These are phyloP conservation scores for Heliothis subflexa DNA, from an alignment of 1,140 invertebrate species.

Conservation along the genomic window DNA sequence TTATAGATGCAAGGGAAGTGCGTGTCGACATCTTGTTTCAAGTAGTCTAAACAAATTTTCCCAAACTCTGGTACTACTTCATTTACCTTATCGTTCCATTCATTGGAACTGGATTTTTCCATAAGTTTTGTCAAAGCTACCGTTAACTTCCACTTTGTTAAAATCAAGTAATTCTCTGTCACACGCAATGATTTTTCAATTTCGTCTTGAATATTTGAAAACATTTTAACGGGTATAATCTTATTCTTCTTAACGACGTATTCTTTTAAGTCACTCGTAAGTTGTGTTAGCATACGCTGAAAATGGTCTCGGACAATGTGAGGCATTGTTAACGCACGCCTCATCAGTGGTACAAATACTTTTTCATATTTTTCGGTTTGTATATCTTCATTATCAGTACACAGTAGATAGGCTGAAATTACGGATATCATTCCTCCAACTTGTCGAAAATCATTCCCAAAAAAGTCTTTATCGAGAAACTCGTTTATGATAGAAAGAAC, in stretches of 20 bases:
- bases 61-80: constrained; percentile 56
- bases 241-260: constrained; percentile 56
- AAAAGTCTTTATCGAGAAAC: constrained; percentile 55
- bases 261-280: constrained; percentile 50
- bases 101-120: constrained; percentile 40
- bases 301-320: constrained; percentile 35
- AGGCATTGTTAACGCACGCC: constrained; percentile 50
- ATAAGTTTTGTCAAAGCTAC: constrained; percentile 55
- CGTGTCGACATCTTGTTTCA: constrained; percentile 62
- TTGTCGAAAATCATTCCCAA: constrained; percentile 9
- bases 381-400: constrained; percentile 53
- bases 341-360: constrained; percentile 60
- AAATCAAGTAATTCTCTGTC: constrained; percentile 63
- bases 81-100: constrained; percentile 56
- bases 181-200: constrained; percentile 55
- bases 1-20: constrained; percentile 65
- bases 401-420: constrained; percentile 60
- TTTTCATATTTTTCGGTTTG: constrained; percentile 63
- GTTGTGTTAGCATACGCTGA: constrained; percentile 27
- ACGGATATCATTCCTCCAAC: constrained; percentile 48
- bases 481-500: constrained; percentile 58
- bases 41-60: constrained; percentile 54
- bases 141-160: constrained; percentile 64
- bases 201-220: constrained; percentile 59
- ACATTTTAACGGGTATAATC: constrained; percentile 61